These are phyloP conservation scores for Cebuella pygmaea DNA, from an alignment of 2,797 vertebrate genomes.

Conservation along the genomic window DNA sequence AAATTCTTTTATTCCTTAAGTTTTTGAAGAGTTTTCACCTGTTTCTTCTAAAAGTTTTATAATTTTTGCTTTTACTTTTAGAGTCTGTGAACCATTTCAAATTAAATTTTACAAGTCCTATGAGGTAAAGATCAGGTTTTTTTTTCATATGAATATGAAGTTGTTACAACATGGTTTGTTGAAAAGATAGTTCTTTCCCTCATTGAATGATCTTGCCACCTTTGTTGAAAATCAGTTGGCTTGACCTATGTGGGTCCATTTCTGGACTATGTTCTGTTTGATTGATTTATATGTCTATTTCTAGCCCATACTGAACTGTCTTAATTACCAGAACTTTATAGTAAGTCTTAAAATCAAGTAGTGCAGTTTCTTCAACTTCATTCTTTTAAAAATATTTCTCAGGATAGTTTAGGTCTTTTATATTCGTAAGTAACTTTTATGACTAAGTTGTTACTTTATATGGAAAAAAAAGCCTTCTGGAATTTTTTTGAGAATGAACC, in stretches of 20 bases:
- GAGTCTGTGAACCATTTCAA: background rate
- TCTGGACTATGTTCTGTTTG: background rate
- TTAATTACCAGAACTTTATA: background rate
- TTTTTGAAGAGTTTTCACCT: background rate
- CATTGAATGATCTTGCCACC: background rate
- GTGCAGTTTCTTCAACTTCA: background rate
- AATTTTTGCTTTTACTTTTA: background rate
- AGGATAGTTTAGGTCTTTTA: background rate
- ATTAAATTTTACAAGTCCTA: background rate
- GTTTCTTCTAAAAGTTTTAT: background rate
- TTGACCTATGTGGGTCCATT: background rate
- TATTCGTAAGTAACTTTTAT: background rate
- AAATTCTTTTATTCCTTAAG: background rate
- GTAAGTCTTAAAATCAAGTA: background rate
- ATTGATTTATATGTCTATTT: background rate
- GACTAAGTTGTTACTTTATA: background rate
- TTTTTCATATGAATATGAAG: background rate
- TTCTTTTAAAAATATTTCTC: background rate
- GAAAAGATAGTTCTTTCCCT: background rate
- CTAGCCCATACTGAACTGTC: background rate
- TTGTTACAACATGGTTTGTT: background rate
- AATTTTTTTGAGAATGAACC: background rate
- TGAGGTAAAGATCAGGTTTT: background rate
- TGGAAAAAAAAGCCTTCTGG: background rate
- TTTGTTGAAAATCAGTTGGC: background rate